Conservation (phyloP, 2,888 invertebrate genomes). For the Pheosia gnoma region DNA sequence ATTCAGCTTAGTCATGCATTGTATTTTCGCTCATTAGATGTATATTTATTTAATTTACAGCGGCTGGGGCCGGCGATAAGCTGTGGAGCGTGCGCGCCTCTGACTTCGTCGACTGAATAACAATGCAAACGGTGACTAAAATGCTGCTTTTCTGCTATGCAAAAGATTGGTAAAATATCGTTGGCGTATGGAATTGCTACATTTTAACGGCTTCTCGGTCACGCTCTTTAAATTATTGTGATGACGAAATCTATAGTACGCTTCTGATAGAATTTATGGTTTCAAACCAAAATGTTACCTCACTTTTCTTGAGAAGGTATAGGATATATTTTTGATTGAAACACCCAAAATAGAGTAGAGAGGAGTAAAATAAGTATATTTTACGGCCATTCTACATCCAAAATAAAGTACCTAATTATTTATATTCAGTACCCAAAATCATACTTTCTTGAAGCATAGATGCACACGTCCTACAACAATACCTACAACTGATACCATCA, state of each 20-base stretch:
- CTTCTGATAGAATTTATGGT: conserved; percentile 30
- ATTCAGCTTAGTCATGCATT: conserved; percentile 79
- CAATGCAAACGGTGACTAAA: conserved; percentile 75
- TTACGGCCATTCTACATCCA: too few relatives aligned
- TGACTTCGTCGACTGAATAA: conserved; percentile 78
- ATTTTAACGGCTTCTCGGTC: conserved; percentile 49
- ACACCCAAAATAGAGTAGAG: too few relatives aligned
- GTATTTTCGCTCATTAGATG: conserved; percentile 83
- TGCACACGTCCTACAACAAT: not conserved
- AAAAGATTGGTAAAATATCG: conserved; percentile 46
- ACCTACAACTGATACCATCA: conserved; percentile 35
- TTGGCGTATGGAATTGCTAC: conserved; percentile 40
- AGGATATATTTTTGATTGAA: too few relatives aligned
- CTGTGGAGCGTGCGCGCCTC: conserved; percentile 75
- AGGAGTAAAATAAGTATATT: too few relatives aligned
- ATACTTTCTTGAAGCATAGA: not conserved
- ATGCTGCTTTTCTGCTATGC: conserved; percentile 61
- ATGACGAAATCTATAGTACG: conserved; percentile 51
- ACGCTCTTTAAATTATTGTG: conserved; percentile 41
- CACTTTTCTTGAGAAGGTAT: not conserved
- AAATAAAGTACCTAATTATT: too few relatives aligned
- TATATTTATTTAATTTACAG: conserved; percentile 84
- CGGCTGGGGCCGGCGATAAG: conserved; percentile 81
- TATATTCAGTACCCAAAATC: not conserved
- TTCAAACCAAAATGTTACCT: conserved; percentile 12